phyloP scores from a whole-genome alignment of 37 sponge, comb jelly and placozoan species.

The Aplysina aerophoba region DNA sequence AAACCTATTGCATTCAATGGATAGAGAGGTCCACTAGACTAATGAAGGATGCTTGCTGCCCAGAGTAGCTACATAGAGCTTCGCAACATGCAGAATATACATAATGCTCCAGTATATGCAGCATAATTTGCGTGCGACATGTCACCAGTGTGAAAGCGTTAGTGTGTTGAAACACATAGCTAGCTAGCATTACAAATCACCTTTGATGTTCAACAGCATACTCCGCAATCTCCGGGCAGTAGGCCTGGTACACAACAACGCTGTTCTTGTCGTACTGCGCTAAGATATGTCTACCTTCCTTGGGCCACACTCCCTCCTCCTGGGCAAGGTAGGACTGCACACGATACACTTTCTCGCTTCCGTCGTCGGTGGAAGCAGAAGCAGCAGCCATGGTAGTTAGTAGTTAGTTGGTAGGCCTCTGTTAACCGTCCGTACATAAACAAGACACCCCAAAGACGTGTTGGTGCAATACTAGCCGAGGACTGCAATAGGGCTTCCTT shows the following conservation, averaged over 20 bases:
- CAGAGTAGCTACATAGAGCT: not conserved
- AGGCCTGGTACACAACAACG: conserved; percentile 80
- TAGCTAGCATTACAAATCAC: conserved; percentile 11
- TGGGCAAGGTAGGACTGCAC: conserved; percentile 53
- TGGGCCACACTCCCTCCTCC: conserved; percentile 58
- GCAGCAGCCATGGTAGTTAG: not conserved
- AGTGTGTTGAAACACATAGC: too few relatives aligned
- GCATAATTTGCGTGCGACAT: too few relatives aligned
- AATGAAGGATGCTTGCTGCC: too few relatives aligned
- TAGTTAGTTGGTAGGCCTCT: not conserved
- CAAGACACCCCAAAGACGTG: too few relatives aligned
- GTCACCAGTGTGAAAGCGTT: too few relatives aligned
- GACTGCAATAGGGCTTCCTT: too few relatives aligned
- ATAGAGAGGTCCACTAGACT: too few relatives aligned
- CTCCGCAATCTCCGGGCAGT: conserved; percentile 66
- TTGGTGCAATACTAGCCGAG: too few relatives aligned
- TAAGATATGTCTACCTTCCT: conserved; percentile 65
- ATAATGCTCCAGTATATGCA: not conserved
- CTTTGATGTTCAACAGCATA: conserved; percentile 68
- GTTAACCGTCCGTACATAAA: not conserved
- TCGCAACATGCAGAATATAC: not conserved
- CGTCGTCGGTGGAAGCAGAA: not conserved
- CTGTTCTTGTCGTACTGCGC: conserved; percentile 78
- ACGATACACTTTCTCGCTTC: conserved; percentile 31
- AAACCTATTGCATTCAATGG: conserved; percentile 47